These are phyloP conservation scores for Globodera ellingtonae DNA, from an alignment of 1,140 invertebrate species.

Conservation along the genomic window DNA sequence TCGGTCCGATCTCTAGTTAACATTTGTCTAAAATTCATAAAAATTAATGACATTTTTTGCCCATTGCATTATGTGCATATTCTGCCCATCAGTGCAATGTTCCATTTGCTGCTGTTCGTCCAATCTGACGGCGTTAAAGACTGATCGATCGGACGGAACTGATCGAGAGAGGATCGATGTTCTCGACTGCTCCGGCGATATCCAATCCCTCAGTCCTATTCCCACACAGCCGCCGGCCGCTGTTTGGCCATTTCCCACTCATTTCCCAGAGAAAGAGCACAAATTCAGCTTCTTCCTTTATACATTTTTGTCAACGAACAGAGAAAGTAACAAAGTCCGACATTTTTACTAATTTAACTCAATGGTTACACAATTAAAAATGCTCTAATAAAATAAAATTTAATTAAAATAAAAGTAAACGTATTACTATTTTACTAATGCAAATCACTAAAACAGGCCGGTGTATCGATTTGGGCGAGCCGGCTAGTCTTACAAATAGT, in stretches of 20 bases:
- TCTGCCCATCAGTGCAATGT: not conserved
- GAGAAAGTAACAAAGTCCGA: not conserved
- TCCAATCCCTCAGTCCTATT: not conserved
- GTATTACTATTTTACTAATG: too few relatives aligned
- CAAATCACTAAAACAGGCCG: too few relatives aligned
- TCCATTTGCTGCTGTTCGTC: not conserved
- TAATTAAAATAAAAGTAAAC: too few relatives aligned
- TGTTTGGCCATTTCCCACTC: conserved; percentile 13
- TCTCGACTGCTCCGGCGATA: not conserved
- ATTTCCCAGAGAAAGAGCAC: not conserved
- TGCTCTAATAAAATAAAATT: too few relatives aligned
- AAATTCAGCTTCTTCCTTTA: not conserved
- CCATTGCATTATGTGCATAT: not conserved
- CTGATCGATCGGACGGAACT: conserved; percentile 3
- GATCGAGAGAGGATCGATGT: not conserved
- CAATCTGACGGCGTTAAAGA: not conserved
- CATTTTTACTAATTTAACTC: not conserved
- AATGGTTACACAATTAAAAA: too few relatives aligned
- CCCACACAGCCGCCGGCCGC: not conserved
- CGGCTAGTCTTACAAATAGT: too few relatives aligned
- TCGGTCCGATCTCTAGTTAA: too few relatives aligned
- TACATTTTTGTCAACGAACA: not conserved
- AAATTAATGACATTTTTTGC: not conserved
- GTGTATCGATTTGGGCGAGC: too few relatives aligned
- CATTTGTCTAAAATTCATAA: too few relatives aligned